Conservation (phyloP, 2,113 vertebrate species). For the Excalfactoria chinensis region DNA sequence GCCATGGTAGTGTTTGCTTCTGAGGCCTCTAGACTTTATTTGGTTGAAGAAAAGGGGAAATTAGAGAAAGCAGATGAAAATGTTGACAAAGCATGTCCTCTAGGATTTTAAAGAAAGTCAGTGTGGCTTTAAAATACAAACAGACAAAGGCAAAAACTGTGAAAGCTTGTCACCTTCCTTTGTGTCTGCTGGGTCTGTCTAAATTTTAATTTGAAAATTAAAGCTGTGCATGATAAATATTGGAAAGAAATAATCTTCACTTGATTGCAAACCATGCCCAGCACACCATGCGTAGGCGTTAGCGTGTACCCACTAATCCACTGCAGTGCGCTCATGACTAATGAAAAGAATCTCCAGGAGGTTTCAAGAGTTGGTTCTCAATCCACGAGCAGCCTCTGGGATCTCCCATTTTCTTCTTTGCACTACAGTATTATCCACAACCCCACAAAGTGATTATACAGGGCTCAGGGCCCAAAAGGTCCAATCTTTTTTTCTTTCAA, state of each 20-base stretch:
- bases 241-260: conserved; percentile 52
- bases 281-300: conserved; percentile 50
- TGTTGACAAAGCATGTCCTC: conserved; percentile 24
- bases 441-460: not conserved
- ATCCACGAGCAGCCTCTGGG: not conserved
- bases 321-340: conserved; percentile 11
- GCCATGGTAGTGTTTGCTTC: not conserved
- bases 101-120: conserved; percentile 31
- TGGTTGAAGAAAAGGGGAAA: conserved; percentile 19
- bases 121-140: conserved; percentile 29
- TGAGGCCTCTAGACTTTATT: not conserved
- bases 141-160: conserved; percentile 5
- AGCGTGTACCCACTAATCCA: conserved; percentile 38
- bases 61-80: conserved; percentile 12
- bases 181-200: conserved; percentile 38
- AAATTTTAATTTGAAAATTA: conserved; percentile 71
- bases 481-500: not conserved
- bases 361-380: conserved; percentile 53
- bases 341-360: conserved; percentile 56
- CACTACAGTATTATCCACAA: conserved; percentile 12
- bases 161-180: conserved; percentile 15
- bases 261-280: conserved; percentile 19
- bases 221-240: conserved; percentile 54
- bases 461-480: conserved; percentile 38
- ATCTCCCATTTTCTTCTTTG: not conserved